Evolutionary conservation across 2,113 vertebrate species (phyloP).

Genomic region (Leiothrix lutea): DNA sequence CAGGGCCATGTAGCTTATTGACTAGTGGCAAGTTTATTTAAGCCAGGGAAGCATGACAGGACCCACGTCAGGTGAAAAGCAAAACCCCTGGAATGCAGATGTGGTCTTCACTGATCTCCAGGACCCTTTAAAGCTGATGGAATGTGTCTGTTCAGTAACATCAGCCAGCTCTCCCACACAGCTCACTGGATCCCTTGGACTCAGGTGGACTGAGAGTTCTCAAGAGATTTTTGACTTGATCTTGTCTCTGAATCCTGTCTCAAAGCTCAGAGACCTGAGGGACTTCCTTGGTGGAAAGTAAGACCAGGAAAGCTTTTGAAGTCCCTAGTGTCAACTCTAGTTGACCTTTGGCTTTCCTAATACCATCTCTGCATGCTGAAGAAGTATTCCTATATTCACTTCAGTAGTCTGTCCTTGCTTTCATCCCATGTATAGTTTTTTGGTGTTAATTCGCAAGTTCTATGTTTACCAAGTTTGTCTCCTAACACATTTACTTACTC

Average conservation of each 20-base stretch:
- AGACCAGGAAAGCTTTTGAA: neutral
- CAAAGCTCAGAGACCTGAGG: neutral
- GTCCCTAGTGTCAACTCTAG: neutral
- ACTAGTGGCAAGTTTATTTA: neutral
- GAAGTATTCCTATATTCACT: neutral
- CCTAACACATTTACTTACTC: neutral
- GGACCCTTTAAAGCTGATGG: neutral
- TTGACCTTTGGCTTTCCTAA: neutral
- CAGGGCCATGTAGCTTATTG: rapidly evolving
- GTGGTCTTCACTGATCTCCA: neutral
- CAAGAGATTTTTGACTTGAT: neutral
- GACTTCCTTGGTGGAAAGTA: neutral
- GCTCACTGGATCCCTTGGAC: neutral
- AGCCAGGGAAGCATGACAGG: neutral
- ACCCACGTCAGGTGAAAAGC: neutral
- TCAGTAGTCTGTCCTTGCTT: neutral
- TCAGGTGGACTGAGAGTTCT: neutral
- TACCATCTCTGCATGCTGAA: neutral
- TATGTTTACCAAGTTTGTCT: neutral
- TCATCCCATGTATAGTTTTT: neutral
- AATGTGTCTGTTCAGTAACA: neutral
- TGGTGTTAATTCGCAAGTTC: neutral
- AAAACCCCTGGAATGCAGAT: neutral
- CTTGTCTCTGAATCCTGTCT: neutral
- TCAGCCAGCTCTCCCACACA: neutral